Base-by-base conservation (phyloP, 2,888 invertebrate genomes). In the Dusona sp. region DNA sequence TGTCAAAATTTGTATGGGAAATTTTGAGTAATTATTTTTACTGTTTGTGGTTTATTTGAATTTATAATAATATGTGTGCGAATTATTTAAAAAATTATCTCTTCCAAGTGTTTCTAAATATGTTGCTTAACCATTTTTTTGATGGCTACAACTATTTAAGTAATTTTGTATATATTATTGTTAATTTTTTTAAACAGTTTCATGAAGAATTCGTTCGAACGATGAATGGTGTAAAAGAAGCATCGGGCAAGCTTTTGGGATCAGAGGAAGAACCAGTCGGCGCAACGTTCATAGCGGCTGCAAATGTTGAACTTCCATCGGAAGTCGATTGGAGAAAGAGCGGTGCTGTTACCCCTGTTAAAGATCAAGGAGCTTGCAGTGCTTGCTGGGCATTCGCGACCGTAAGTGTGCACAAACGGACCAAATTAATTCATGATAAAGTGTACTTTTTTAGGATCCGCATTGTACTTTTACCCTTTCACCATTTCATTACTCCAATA, bases 341-440 rank as follows among this genome's bases (percentile, higher is more conserved):
- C 88, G 98, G 98, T 72, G 98, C 98, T 87, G 98, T 99, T 84
- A 98, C 98, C 19, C 96, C 95, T 0, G 95, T 99, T 88, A 98
- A 99, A 95, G 97, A 99, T 95, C 98, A 99, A 95, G 98, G 95
- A 11, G 95, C 95, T 25, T 97, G 96, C 92, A 96, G 96, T 25
- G 96, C 96, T 0, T n/a, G n/a, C n/a, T n/a, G n/a, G n/a, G n/a
- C n/a, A n/a, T n/a, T n/a, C n/a, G n/a, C n/a, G n/a, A n/a, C 97
- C n/a, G n/a, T n/a, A n/a, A n/a, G n/a, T n/a, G n/a, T n/a, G n/a
- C n/a, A n/a, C n/a, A n/a, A n/a, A n/a, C n/a, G n/a, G n/a, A n/a
- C n/a, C n/a, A n/a, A n/a, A n/a, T n/a, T n/a, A n/a, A n/a, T n/a
- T n/a, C n/a, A n/a, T 68, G 16, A 77, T 25, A 29, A 73, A 64